A percentile compares a stretch with the other conserved stretches of the same genome.
Conservation (phyloP, 2,888 invertebrate species). For the Epirrhoe tristata region DNA sequence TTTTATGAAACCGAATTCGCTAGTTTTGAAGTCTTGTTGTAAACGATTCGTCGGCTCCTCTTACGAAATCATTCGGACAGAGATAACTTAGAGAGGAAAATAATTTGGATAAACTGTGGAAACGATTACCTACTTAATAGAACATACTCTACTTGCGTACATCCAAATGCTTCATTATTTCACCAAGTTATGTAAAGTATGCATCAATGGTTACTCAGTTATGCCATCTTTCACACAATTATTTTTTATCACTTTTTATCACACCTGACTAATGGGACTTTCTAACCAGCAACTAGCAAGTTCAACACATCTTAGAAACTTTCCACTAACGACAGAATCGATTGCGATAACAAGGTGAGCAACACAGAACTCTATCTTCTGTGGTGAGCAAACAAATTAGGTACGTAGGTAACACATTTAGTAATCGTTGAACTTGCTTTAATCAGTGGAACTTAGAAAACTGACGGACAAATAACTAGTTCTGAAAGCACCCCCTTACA, state of each 20-base stretch:
- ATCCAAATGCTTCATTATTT: background rate
- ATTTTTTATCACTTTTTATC: conserved; percentile 2
- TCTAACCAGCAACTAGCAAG: background rate
- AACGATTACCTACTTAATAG: background rate
- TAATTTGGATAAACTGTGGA: background rate
- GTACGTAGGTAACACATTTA: conserved; percentile 31
- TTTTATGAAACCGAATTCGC: background rate
- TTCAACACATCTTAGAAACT: conserved; percentile 19
- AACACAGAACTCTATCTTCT: too few species aligned
- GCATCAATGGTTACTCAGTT: background rate
- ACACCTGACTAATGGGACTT: background rate
- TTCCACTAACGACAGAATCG: conserved; percentile 42
- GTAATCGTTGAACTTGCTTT: conserved; percentile 8
- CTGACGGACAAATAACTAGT: conserved; percentile 50
- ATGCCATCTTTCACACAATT: background rate
- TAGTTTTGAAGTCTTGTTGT: background rate
- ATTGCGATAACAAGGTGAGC: conserved; percentile 38
- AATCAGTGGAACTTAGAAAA: conserved; percentile 54
- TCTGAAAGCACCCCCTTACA: conserved; percentile 32
- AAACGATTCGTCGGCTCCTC: too few species aligned
- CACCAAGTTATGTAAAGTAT: background rate
- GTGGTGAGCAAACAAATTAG: too few species aligned
- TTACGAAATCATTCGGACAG: too few species aligned
- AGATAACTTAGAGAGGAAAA: too few species aligned
- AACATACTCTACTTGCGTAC: background rate